phyloP scores from a whole-genome alignment of 1,140 invertebrate species.

The Monochamus saltuarius region DNA sequence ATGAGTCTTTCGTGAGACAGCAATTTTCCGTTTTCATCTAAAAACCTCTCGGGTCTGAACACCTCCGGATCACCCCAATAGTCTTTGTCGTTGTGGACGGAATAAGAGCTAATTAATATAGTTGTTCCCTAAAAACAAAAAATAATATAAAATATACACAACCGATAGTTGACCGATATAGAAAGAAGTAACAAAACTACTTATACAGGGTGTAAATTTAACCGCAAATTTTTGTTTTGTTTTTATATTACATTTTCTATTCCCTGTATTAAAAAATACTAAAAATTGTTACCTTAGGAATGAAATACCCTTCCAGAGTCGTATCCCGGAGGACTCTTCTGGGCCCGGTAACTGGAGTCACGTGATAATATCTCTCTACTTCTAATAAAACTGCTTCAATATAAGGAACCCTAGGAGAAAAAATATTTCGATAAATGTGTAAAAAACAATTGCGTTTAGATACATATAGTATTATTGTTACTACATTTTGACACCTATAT shows the following conservation, averaged over 20 bases:
- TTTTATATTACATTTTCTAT: not conserved
- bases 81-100: constrained; percentile 65
- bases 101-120: constrained; percentile 67
- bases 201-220: no score
- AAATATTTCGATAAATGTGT: no score
- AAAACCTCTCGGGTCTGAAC: constrained; percentile 74
- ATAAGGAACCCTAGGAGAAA: constrained; percentile 47
- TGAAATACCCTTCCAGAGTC: constrained; percentile 61
- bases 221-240: not conserved
- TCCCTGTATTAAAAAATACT: not conserved
- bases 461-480: no score
- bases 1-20: constrained; percentile 61
- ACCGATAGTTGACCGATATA: no score
- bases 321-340: constrained; percentile 63
- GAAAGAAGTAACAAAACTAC: no score
- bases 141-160: not conserved
- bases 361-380: constrained; percentile 59
- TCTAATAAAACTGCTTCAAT: constrained; percentile 64
- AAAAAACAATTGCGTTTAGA: no score
- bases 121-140: constrained; percentile 52
- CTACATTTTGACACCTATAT: no score
- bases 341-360: constrained; percentile 68
- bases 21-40: constrained; percentile 62
- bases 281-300: constrained; percentile 59
- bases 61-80: constrained; percentile 69